These are phyloP conservation scores for Orthosia incerta DNA, from an alignment of 2,888 invertebrate genomes.

Conservation along the genomic window DNA sequence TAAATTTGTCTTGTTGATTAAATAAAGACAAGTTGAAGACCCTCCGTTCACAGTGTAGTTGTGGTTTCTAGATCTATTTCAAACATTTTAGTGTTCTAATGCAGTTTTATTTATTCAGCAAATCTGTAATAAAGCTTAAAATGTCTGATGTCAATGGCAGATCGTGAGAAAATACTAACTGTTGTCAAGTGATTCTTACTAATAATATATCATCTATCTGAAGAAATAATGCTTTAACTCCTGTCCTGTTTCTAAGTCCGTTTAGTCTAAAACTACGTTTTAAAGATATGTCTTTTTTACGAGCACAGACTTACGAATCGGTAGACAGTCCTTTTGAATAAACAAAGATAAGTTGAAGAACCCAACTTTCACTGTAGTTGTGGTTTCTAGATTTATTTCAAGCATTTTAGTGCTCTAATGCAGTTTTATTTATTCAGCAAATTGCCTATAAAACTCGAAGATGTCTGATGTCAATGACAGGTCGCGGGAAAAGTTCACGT, in stretches of 20 bases:
- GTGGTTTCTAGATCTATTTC: too few species aligned
- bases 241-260: too few species aligned
- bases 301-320: constrained; percentile 19
- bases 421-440: constrained; percentile 44
- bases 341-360: constrained; percentile 31
- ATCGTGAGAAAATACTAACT: too few species aligned
- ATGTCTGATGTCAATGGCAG: too few species aligned
- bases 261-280: neutral
- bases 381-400: constrained; percentile 30
- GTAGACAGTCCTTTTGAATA: constrained; percentile 35
- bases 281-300: constrained; percentile 22
- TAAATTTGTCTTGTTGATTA: too few species aligned
- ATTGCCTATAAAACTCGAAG: constrained; percentile 28
- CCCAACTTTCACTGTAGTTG: constrained; percentile 11
- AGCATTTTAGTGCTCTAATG: constrained; percentile 25
- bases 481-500: neutral
- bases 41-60: too few species aligned
- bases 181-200: too few species aligned
- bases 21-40: too few species aligned
- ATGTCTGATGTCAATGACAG: constrained; percentile 30
- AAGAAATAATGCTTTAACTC: neutral
- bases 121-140: too few species aligned
- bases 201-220: too few species aligned
- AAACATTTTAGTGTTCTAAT: too few species aligned
- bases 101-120: too few species aligned